Evolutionary conservation across 1,140 invertebrate species (phyloP), one percentile per base, ranked within the genome.

Genomic region (Homarus americanus): DNA sequence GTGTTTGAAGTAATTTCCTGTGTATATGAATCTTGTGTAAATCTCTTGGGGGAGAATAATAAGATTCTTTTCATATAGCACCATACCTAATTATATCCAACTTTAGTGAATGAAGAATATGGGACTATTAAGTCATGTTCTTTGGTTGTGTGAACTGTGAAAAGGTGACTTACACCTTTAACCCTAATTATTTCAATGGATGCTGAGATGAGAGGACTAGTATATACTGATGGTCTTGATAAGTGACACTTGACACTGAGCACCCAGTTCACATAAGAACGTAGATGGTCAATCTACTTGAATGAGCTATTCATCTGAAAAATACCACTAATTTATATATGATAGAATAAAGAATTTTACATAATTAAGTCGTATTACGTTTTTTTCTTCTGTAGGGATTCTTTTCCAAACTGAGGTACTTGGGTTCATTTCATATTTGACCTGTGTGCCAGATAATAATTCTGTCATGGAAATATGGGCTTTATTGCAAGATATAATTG

Each of bases 251-350:
- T 38, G 79, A 82, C 28, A 7, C 28, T 24, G 49, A 82, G 53
- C 53, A 63, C 79, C 32, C 79, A 63, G 36, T 72, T 63, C 66
- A 84, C 36, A 41, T 41, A 36, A 41, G 38, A 41, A 32, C 69
- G 41, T 66, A 44, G 63, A 41, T 73, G 82, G 82, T 84, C 82
- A 84, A 20, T 73, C 44, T 40, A 41, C 38, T 85, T 58, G 32
- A 82, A 38, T 34, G 20, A 58, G 79, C 79, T 38, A 63, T 82
- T 82, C 53, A 63, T 38, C 34, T 63, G 40, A 41, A 40, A 76
- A 76, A 84, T 73, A 28, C 82, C 66, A 75, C 83, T 85, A 85
- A 85, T 75, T 75, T 85, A 75, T 85, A 49, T 28, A 63, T 28
- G 38, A 72, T 84, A 73, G 38, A 75, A 41, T 24, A 72, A 32